Conservation (phyloP, 1,140 invertebrate species). For the Papilio polyxenes region DNA sequence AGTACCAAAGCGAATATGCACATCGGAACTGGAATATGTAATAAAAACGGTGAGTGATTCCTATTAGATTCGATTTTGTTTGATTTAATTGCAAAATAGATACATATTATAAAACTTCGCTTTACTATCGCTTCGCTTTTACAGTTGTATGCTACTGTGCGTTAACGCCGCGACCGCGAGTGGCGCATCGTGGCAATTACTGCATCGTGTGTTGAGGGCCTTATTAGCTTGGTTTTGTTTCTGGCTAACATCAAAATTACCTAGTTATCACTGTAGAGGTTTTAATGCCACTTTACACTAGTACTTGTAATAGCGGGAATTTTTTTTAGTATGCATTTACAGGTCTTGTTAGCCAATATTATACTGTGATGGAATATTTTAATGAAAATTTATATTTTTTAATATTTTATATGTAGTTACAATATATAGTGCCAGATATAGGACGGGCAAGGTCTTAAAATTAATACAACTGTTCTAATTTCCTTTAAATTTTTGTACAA, state of each 20-base stretch:
- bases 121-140: neutral
- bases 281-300: neutral
- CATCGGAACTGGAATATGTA: neutral
- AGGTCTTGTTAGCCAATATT: neutral
- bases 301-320: neutral
- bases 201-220: neutral
- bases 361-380: too few relatives aligned
- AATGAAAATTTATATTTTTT: too few relatives aligned
- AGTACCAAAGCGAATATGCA: neutral
- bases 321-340: neutral
- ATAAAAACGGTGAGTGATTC: neutral
- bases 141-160: neutral
- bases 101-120: too few relatives aligned
- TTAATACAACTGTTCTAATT: neutral
- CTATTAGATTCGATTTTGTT: too few relatives aligned
- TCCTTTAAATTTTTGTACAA: neutral
- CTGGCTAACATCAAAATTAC: constrained; percentile 14
- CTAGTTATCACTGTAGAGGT: constrained; percentile 15
- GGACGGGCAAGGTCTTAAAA: neutral
- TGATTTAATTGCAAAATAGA: too few relatives aligned
- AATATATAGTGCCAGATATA: neutral
- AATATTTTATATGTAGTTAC: too few relatives aligned
- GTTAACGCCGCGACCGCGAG: neutral
- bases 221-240: constrained; percentile 25
- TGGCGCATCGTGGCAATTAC: constrained; percentile 20